A percentile compares a stretch with the other conserved stretches of the same genome.
phyloP scores from a whole-genome alignment of 35 echinoderm and acorn worm species.

The Heliocidaris tuberculata region DNA sequence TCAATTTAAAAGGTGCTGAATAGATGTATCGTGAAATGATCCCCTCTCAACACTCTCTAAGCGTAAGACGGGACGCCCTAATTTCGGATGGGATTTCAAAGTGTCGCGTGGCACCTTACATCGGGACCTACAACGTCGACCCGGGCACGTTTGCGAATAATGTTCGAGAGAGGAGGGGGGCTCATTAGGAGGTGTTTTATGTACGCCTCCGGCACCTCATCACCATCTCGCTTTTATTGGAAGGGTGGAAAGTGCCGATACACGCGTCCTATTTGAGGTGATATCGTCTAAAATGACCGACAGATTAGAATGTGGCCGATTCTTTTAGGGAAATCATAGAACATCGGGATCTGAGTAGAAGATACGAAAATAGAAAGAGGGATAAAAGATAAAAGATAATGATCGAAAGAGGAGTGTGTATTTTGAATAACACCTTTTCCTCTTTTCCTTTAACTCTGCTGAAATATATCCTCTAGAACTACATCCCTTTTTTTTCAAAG shows the following conservation, averaged over 20 bases:
- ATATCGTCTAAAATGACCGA: background rate
- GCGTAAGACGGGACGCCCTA: background rate
- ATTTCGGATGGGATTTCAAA: background rate
- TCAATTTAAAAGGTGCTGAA: constrained; percentile 13
- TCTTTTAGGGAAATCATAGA: background rate
- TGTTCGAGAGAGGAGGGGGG: background rate
- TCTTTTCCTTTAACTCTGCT: no score
- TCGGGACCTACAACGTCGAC: background rate
- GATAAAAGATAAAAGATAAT: background rate
- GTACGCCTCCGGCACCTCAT: background rate
- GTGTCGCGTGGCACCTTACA: background rate
- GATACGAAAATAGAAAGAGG: background rate
- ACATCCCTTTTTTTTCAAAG: no score
- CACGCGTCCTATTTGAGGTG: background rate
- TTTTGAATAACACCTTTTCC: no score
- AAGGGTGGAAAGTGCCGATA: background rate
- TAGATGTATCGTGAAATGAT: constrained; percentile 4
- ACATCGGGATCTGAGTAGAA: background rate
- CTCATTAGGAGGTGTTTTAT: background rate
- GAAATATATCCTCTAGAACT: no score
- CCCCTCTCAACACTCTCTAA: background rate
- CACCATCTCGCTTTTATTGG: background rate
- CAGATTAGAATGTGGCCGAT: background rate
- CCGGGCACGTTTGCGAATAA: background rate
- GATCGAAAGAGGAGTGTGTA: background rate